Conservation (phyloP, 2,888 invertebrate genomes). For the Lasioglossum vierecki region DNA sequence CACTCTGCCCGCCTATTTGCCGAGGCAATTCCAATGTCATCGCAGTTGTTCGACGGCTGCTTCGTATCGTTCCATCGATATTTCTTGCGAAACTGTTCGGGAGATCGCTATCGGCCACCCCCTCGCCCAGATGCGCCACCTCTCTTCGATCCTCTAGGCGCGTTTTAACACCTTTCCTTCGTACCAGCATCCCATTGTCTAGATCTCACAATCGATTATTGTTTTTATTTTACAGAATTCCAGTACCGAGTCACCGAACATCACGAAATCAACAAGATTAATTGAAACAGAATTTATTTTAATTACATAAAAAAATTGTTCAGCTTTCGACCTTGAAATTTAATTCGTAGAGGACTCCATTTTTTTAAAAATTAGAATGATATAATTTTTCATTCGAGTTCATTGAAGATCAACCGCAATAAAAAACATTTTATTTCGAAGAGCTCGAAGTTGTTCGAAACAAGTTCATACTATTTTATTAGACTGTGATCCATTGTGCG, state of each 20-base stretch:
- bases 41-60: neutral
- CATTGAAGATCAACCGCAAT: too few relatives aligned
- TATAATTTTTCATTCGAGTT: too few relatives aligned
- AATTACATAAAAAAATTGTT: too few relatives aligned
- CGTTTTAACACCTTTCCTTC: neutral
- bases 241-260: neutral
- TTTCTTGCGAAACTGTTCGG: constrained; percentile 32
- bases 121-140: neutral
- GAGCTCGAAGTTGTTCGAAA: too few relatives aligned
- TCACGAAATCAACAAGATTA: too few relatives aligned
- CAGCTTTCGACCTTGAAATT: too few relatives aligned
- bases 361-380: too few relatives aligned
- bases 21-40: constrained; percentile 40
- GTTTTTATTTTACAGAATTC: neutral
- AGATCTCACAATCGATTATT: neutral
- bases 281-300: too few relatives aligned
- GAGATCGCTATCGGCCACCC: constrained; percentile 27
- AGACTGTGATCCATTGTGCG: too few relatives aligned
- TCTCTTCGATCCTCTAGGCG: neutral
- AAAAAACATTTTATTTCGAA: too few relatives aligned
- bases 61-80: constrained; percentile 11
- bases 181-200: neutral
- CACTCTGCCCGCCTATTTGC: constrained; percentile 16
- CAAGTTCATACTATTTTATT: too few relatives aligned
- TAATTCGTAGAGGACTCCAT: too few relatives aligned